These are phyloP conservation scores for Xanthostigma xanthostigma DNA, from an alignment of 2,888 invertebrate genomes.

Conservation along the genomic window DNA sequence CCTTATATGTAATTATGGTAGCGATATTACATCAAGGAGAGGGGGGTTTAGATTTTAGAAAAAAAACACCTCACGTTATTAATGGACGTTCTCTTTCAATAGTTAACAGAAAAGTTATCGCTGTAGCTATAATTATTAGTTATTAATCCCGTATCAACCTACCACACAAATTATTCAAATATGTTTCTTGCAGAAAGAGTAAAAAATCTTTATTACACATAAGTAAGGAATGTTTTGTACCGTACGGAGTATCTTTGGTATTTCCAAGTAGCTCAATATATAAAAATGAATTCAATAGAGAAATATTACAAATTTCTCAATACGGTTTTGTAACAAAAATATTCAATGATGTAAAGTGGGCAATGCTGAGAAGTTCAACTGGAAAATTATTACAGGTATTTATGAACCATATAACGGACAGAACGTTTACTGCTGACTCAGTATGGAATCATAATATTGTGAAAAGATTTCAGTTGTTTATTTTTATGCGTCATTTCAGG, in stretches of 20 bases:
- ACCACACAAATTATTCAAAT: too few relatives aligned
- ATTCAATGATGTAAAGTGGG: slow-evolving; percentile 54
- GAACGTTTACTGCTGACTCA: too few relatives aligned
- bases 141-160: too few relatives aligned
- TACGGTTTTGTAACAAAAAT: slow-evolving; percentile 53
- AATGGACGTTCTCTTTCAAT: too few relatives aligned
- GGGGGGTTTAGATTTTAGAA: too few relatives aligned
- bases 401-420: neutral
- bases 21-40: too few relatives aligned
- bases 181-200: slow-evolving; percentile 8
- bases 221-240: slow-evolving; percentile 58
- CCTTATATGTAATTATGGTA: too few relatives aligned
- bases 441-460: too few relatives aligned
- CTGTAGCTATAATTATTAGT: too few relatives aligned
- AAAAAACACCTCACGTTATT: too few relatives aligned
- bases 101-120: too few relatives aligned
- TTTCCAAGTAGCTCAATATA: slow-evolving; percentile 51
- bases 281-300: slow-evolving; percentile 40
- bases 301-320: slow-evolving; percentile 46
- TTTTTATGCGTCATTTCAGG: slow-evolving; percentile 23
- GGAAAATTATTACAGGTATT: slow-evolving; percentile 49
- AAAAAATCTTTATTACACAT: slow-evolving; percentile 55
- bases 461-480: too few relatives aligned
- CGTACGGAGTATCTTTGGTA: slow-evolving; percentile 49
- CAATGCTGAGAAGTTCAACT: slow-evolving; percentile 43